These are phyloP conservation scores for Pyrocephalus nanus DNA, from an alignment of 2,797 vertebrate species.

Conservation along the genomic window DNA sequence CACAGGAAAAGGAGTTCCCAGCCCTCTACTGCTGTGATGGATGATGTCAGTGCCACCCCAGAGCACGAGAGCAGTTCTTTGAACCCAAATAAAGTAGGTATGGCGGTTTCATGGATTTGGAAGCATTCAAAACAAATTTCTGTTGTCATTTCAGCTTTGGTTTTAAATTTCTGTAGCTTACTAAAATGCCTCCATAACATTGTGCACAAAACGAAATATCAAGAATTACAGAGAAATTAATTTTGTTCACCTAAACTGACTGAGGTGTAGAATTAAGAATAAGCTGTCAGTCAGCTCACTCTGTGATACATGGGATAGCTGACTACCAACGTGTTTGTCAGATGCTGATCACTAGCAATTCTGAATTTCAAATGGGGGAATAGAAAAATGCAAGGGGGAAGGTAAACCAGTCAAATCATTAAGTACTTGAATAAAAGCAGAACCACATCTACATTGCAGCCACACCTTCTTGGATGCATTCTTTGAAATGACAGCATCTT, in stretches of 20 bases:
- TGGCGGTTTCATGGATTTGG: background rate
- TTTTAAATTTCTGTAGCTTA: background rate
- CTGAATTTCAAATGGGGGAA: background rate
- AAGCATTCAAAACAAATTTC: background rate
- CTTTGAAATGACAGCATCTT: background rate
- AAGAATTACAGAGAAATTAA: background rate
- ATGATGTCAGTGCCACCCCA: background rate
- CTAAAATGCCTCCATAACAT: background rate
- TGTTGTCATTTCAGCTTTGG: background rate
- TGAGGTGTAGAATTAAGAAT: background rate
- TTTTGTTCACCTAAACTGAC: background rate
- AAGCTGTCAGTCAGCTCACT: background rate
- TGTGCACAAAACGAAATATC: background rate
- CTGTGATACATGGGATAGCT: background rate
- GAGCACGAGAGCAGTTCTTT: conserved; percentile 25
- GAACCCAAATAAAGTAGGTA: background rate
- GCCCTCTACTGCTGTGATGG: background rate
- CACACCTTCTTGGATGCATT: background rate
- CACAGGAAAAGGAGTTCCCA: conserved; percentile 43
- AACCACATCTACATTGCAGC: background rate
- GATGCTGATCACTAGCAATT: background rate
- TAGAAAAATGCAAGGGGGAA: background rate
- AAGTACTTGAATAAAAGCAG: background rate
- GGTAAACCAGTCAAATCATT: background rate
- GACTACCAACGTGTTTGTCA: background rate